Percentiles rank a stretch among this genome's conserved stretches.
Evolutionary conservation across 2,888 invertebrate genomes (phyloP).

Genomic region (Germaria angustata): DNA sequence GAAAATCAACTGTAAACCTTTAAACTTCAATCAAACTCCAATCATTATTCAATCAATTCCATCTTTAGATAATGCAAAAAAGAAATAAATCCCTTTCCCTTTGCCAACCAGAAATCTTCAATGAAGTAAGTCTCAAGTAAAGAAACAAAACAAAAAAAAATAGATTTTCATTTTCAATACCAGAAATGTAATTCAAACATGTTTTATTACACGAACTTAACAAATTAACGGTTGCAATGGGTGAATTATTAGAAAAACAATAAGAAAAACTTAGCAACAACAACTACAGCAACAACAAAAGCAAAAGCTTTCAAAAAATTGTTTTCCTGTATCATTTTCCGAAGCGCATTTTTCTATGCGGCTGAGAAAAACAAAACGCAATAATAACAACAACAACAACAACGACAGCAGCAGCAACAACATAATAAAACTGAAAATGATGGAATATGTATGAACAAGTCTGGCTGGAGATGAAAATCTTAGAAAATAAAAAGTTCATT

Average conservation of each 20-base stretch:
- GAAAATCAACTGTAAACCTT: slow-evolving; percentile 21
- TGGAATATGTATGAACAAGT: slow-evolving; percentile 40
- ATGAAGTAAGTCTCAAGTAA: not conserved
- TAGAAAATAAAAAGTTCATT: slow-evolving; percentile 60
- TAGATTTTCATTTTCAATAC: slow-evolving; percentile 59
- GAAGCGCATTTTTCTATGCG: slow-evolving; percentile 1
- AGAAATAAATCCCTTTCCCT: not conserved
- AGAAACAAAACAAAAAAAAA: not conserved
- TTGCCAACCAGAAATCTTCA: not conserved
- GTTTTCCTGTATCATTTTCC: slow-evolving; percentile 64
- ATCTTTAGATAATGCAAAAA: not conserved
- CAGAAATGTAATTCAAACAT: slow-evolving; percentile 57
- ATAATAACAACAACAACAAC: not conserved
- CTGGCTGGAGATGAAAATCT: slow-evolving; percentile 29
- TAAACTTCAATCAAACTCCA: slow-evolving; percentile 26
- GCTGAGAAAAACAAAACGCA: slow-evolving; percentile 19
- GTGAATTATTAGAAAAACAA: slow-evolving; percentile 58
- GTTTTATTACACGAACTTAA: slow-evolving; percentile 54
- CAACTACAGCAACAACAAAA: not conserved
- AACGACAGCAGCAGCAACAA: not conserved
- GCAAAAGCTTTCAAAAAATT: slow-evolving; percentile 6
- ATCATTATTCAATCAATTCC: slow-evolving; percentile 40
- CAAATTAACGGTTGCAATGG: slow-evolving; percentile 65
- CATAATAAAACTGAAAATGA: slow-evolving; percentile 46
- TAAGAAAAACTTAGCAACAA: slow-evolving; percentile 15